phyloP scores from a whole-genome alignment of 2,888 invertebrate species.

The Drosophila algonquin region DNA sequence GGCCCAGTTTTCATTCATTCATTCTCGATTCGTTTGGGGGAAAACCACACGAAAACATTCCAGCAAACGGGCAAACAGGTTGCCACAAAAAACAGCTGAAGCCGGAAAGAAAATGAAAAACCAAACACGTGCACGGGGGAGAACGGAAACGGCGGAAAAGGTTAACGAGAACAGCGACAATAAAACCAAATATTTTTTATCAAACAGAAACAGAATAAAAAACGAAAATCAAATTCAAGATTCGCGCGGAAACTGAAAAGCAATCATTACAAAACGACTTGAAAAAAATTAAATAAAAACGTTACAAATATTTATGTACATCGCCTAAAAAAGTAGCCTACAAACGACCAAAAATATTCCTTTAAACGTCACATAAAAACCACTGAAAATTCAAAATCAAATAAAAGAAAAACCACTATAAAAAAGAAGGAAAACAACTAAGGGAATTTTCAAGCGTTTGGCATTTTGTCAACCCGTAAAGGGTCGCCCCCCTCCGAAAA shows the following conservation, averaged over 20 bases:
- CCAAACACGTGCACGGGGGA: conserved; percentile 59
- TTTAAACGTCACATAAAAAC: conserved; percentile 45
- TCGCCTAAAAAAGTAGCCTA: not conserved
- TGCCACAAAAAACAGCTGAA: conserved; percentile 50
- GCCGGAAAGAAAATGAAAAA: conserved; percentile 31
- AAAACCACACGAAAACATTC: conserved; percentile 59
- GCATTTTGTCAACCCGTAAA: conserved; percentile 75
- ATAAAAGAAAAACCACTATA: conserved; percentile 39
- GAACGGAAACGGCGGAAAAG: conserved; percentile 36
- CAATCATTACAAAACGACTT: conserved; percentile 40
- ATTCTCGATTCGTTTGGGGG: conserved; percentile 23
- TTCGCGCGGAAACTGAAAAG: conserved; percentile 39
- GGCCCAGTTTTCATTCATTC: conserved; percentile 25
- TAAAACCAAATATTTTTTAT: conserved; percentile 18
- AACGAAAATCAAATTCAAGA: conserved; percentile 34
- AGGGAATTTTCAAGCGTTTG: conserved; percentile 59
- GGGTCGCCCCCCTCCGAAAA: conserved; percentile 52
- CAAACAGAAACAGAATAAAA: conserved; percentile 28
- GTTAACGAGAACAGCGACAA: conserved; percentile 50
- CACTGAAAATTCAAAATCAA: conserved; percentile 48
- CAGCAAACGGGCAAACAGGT: conserved; percentile 65
- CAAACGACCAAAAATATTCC: conserved; percentile 8
- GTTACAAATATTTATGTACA: not conserved
- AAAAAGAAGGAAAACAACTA: conserved; percentile 34
- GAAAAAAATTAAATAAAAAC: conserved; percentile 40